phyloP scores from a whole-genome alignment of 2,888 invertebrate genomes.

The Ophioninae sp. region DNA sequence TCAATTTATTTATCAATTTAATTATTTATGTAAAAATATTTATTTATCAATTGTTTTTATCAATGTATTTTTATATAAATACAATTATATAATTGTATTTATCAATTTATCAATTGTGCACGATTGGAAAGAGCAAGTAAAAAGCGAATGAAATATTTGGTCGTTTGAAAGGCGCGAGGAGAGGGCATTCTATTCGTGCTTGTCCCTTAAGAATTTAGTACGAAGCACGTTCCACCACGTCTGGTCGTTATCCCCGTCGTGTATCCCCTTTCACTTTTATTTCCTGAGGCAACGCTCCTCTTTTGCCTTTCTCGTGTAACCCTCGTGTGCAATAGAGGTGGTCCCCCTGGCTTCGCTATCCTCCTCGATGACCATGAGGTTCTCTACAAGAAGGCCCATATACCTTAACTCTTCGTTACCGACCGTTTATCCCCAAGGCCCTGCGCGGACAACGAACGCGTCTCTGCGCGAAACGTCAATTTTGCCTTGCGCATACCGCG shows the following conservation, averaged over 20 bases:
- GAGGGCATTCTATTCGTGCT: conserved; percentile 3
- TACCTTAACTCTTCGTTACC: conserved; percentile 47
- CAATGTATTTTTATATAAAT: too few relatives aligned
- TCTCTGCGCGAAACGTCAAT: conserved; percentile 6
- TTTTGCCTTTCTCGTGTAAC: conserved; percentile 54
- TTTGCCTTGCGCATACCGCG: neutral
- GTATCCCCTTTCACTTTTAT: conserved; percentile 62
- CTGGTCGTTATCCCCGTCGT: conserved; percentile 12
- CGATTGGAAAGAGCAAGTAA: too few relatives aligned
- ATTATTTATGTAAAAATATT: too few relatives aligned
- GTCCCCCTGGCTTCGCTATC: conserved; percentile 4
- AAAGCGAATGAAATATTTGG: neutral
- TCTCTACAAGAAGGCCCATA: conserved; percentile 25
- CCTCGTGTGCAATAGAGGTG: conserved; percentile 28
- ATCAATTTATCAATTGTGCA: too few relatives aligned
- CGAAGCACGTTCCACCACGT: neutral
- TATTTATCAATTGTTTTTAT: too few relatives aligned
- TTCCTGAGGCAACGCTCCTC: conserved; percentile 51
- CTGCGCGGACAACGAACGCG: conserved; percentile 4
- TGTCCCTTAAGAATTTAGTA: conserved; percentile 29
- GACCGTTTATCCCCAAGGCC: conserved; percentile 50
- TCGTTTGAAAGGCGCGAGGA: neutral
- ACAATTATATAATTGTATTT: too few relatives aligned
- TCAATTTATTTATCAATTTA: too few relatives aligned
- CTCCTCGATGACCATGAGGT: conserved; percentile 53